Evolutionary conservation across 2,113 vertebrate species (phyloP), one percentile per base, ranked within the genome.

Genomic region (Microtus oregoni): DNA sequence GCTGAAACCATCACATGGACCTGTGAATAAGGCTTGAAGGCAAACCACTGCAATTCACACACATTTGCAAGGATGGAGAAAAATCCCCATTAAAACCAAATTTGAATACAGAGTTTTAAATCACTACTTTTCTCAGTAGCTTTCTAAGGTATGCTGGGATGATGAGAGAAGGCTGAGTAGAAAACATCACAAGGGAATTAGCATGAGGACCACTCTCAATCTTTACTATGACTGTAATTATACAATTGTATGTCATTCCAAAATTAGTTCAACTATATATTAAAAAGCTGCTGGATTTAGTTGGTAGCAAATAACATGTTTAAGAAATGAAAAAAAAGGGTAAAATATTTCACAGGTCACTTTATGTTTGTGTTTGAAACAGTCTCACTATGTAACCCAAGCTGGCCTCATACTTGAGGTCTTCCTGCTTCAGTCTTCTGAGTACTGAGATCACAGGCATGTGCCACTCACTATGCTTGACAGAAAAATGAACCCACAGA

Each of bases 41-140:
- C 5, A 99, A 98, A 52, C 98, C 98, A 35, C 98, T 99, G 97
- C 98, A 99, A 97, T 98, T 99, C 97, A 99, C 99, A 38, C 99
- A 98, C 92, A 99, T 99, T 99, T 99, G 99, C 94, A 99, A 98
- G 79, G 99, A 99, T 19, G 99, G 99, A 86, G 99, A 99, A 98
- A 70, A 99, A 99, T 97, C 98, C 99, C 97, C 99, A 99, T 99
- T 99, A 98, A 94, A 96, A 93, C 19, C 47, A 94, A 97, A 98
- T 82, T 17, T 93, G 52, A 91, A 96, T 73, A 95, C 70, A 97
- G 22, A 50, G 72, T 97, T 96, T 83, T 65, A 93, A 93, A 90
- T 58, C 15, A n/a, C 26, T 44, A 67, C 44, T 87, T 96, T 95
- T 90, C 81, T 92, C 70, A 65, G 67, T 95, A n/a, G n/a, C 68